phyloP scores from a whole-genome alignment of 92 coral and sea anemone species.

The Palythoa caribaeorum region DNA sequence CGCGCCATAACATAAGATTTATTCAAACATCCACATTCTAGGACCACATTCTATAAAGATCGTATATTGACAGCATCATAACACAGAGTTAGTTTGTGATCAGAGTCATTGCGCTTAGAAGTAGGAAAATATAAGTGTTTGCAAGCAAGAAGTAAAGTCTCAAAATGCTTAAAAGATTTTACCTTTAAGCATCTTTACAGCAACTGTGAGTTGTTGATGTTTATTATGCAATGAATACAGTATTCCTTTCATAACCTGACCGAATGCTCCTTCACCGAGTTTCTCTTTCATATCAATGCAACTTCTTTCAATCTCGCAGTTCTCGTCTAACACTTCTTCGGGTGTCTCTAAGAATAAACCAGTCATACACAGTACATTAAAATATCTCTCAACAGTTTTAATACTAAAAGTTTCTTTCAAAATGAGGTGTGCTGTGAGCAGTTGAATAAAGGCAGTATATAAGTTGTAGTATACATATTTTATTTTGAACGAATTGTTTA shows the following conservation, averaged over 20 bases:
- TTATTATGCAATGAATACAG: constrained; percentile 68
- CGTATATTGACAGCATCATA: too few species aligned
- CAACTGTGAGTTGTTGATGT: constrained; percentile 72
- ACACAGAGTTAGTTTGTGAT: too few species aligned
- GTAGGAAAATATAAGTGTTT: neutral
- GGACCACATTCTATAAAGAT: too few species aligned
- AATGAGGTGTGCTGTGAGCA: too few species aligned
- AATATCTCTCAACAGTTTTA: too few species aligned
- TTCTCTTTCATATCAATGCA: constrained; percentile 74
- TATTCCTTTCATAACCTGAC: constrained; percentile 88
- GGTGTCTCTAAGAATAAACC: constrained; percentile 56
- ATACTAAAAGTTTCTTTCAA: neutral
- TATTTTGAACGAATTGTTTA: too few species aligned
- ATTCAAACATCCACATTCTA: too few species aligned
- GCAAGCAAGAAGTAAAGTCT: neutral
- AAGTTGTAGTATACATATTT: too few species aligned
- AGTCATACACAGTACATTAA: neutral
- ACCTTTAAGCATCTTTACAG: constrained; percentile 99
- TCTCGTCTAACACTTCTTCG: constrained; percentile 77
- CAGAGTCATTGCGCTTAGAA: neutral
- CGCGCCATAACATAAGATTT: too few species aligned
- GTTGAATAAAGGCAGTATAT: too few species aligned
- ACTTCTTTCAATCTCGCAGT: constrained; percentile 88
- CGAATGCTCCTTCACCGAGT: constrained; percentile 97
- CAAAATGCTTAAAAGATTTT: neutral